These are phyloP conservation scores for Gastracanthus pulcherrimus DNA, from an alignment of 2,888 invertebrate species.

Conservation along the genomic window DNA sequence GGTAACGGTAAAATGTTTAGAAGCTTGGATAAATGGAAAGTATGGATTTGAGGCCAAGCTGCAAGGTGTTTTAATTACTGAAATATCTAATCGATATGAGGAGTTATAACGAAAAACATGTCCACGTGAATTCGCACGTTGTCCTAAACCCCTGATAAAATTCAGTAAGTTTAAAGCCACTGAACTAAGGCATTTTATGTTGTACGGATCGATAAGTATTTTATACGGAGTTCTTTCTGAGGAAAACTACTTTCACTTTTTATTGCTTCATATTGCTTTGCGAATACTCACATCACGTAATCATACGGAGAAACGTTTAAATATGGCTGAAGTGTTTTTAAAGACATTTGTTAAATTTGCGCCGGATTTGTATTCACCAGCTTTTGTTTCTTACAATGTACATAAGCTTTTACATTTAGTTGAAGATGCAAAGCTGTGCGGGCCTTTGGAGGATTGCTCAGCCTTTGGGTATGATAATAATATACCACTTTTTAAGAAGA, in stretches of 20 bases:
- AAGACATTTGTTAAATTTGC: not conserved
- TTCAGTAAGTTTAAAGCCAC: too few species aligned
- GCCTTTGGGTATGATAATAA: constrained; percentile 30
- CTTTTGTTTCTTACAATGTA: constrained; percentile 1
- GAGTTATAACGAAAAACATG: not conserved
- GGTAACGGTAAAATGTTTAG: not conserved
- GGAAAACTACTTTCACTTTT: too few species aligned
- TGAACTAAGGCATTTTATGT: too few species aligned
- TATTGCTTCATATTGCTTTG: too few species aligned
- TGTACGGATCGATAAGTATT: too few species aligned
- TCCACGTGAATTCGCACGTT: not conserved
- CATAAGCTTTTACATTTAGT: not conserved
- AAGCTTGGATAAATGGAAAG: not conserved
- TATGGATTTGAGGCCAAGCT: not conserved
- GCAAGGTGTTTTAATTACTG: not conserved
- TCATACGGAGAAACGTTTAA: not conserved
- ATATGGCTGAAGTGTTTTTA: not conserved
- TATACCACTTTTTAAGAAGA: constrained; percentile 14
- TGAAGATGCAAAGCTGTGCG: constrained; percentile 2
- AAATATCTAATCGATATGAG: not conserved
- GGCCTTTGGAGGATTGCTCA: not conserved
- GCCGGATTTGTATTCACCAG: not conserved
- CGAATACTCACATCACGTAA: too few species aligned
- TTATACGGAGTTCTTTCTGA: too few species aligned
- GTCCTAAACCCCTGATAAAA: not conserved